A percentile compares a stretch with the other conserved stretches of the same genome.
These are phyloP conservation scores for Meloe dianella DNA, from an alignment of 2,888 invertebrate genomes.

Conservation along the genomic window DNA sequence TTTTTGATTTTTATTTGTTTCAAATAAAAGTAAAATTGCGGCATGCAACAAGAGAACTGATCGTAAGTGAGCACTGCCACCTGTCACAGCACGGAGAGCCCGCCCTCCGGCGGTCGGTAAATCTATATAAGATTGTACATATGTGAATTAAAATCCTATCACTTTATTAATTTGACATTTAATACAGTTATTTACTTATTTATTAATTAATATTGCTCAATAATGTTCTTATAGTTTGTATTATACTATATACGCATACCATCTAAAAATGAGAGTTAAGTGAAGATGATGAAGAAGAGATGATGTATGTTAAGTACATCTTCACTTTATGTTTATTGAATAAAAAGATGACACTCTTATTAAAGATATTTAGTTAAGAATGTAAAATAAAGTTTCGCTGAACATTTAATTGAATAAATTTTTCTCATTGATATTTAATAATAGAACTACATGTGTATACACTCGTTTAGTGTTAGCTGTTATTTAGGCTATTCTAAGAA, in stretches of 20 bases:
- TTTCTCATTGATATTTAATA: slow-evolving; percentile 40
- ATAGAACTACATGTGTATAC: slow-evolving; percentile 50
- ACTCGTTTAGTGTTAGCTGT: slow-evolving; percentile 41
- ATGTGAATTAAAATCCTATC: slow-evolving; percentile 52
- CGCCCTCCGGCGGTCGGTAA: slow-evolving; percentile 39
- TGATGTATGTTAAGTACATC: slow-evolving; percentile 21
- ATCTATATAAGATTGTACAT: slow-evolving; percentile 40
- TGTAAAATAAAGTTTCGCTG: slow-evolving; percentile 32
- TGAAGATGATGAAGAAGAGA: not conserved
- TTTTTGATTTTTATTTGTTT: not conserved
- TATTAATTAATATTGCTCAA: slow-evolving; percentile 60
- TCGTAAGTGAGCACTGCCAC: slow-evolving; percentile 48
- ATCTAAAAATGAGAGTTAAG: slow-evolving; percentile 31
- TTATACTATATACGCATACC: slow-evolving; percentile 39
- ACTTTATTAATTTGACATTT: slow-evolving; percentile 59
- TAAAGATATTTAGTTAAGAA: slow-evolving; percentile 29
- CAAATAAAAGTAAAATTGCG: slow-evolving; percentile 37
- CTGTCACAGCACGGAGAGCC: slow-evolving; percentile 48
- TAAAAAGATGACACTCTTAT: slow-evolving; percentile 41
- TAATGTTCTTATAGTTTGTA: slow-evolving; percentile 46
- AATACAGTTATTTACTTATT: slow-evolving; percentile 49
- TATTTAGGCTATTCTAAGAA: slow-evolving; percentile 38
- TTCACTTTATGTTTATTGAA: slow-evolving; percentile 42
- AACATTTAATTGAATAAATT: slow-evolving; percentile 26
- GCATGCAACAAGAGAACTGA: slow-evolving; percentile 44